A percentile compares a stretch with the other conserved stretches of the same genome.
Conservation (phyloP, 2,888 invertebrate genomes). For the Schizotus pectinicornis region DNA sequence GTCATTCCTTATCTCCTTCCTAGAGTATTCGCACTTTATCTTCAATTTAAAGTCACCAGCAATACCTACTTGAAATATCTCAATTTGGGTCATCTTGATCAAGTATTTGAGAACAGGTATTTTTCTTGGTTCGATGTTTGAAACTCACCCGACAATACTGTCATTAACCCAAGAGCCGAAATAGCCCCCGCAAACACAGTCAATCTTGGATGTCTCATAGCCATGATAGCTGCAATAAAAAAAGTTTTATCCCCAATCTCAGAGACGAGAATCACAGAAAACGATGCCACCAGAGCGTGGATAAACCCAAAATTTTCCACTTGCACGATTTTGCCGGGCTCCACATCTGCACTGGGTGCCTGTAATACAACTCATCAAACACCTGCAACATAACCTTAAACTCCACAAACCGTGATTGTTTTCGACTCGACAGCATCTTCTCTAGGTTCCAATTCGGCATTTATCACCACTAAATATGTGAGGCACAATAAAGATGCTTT, state of each 20-base stretch:
- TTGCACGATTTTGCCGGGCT: slow-evolving; percentile 27
- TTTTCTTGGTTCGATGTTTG: neutral
- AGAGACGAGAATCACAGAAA: slow-evolving; percentile 96
- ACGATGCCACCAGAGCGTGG: slow-evolving; percentile 92
- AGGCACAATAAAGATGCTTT: slow-evolving; percentile 16
- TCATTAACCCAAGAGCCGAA: slow-evolving; percentile 90
- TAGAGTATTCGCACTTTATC: too few relatives aligned
- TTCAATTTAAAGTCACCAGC: neutral
- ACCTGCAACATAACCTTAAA: slow-evolving; percentile 8
- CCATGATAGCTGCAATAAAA: slow-evolving; percentile 99
- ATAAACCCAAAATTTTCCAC: slow-evolving; percentile 75
- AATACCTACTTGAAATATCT: neutral
- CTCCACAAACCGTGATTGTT: slow-evolving; percentile 35
- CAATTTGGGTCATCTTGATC: neutral
- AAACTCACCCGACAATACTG: slow-evolving; percentile 78
- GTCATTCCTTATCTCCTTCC: too few relatives aligned
- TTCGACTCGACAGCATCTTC: slow-evolving; percentile 40
- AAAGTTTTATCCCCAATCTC: slow-evolving; percentile 99
- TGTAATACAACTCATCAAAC: slow-evolving; percentile 23
- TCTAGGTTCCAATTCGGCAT: slow-evolving; percentile 43
- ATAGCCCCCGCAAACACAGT: slow-evolving; percentile 95
- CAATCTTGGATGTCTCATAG: slow-evolving; percentile 94
- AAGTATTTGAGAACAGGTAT: neutral
- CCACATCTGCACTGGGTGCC: slow-evolving; percentile 26
- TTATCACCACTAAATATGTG: slow-evolving; percentile 24